phyloP scores from a whole-genome alignment of 2,797 vertebrate genomes.

The Myotis daubentonii region DNA sequence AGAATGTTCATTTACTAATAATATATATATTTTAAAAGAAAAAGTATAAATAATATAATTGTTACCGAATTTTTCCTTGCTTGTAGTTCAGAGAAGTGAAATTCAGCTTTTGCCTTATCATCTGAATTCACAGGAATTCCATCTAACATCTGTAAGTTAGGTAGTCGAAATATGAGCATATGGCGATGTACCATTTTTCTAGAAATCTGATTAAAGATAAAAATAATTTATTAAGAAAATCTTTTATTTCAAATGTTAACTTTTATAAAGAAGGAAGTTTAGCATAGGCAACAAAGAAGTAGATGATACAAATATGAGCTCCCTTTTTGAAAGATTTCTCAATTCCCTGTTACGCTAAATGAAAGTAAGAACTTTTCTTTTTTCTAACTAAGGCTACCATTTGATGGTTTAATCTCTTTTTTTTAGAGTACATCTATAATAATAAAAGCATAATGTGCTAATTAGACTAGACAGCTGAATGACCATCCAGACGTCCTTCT shows the following conservation, averaged over 20 bases:
- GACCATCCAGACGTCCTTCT: no score
- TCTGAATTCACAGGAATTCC: constrained; percentile 87
- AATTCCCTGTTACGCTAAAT: constrained; percentile 12
- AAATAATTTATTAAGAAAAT: constrained; percentile 35
- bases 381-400: not conserved
- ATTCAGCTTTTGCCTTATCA: constrained; percentile 89
- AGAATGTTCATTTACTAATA: constrained; percentile 28
- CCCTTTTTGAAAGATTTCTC: not conserved
- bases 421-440: not conserved
- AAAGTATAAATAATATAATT: constrained; percentile 50
- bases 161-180: constrained; percentile 86
- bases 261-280: constrained; percentile 24
- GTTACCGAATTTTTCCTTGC: constrained; percentile 82
- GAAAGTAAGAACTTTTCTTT: not conserved
- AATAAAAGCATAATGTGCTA: no score
- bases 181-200: constrained; percentile 87
- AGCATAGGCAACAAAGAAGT: constrained; percentile 18
- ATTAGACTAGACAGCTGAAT: no score
- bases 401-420: not conserved
- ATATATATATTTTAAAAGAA: constrained; percentile 1
- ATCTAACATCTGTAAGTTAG: constrained; percentile 90
- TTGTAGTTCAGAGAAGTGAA: constrained; percentile 86
- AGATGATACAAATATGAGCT: not conserved
- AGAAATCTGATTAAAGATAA: constrained; percentile 85
- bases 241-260: constrained; percentile 51